Evolutionary conservation across 2,888 invertebrate species (phyloP), one percentile per base, ranked within the genome.

Genomic region (Meliscaeva auricollis): DNA sequence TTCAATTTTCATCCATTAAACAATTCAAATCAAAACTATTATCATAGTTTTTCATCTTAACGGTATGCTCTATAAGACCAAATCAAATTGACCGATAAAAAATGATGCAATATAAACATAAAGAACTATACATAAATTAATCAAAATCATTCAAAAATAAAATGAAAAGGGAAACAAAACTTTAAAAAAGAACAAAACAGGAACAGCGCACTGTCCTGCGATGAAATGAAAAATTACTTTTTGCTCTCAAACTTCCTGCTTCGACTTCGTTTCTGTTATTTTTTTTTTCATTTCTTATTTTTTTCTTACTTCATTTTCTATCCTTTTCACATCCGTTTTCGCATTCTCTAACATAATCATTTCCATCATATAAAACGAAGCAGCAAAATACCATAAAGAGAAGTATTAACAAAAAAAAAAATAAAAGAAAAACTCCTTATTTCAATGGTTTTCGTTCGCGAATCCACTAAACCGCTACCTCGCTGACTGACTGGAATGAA

Each of bases 181-280:
- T 17, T 17, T 8, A 58, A 35, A 38, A 13, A 72, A 62, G 70
- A 44, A 38, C 44, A 79, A 79, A 75, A 44, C 46, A 56, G 68
- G 50, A 68, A 73, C 52, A 56, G 22, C 44, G 56, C 26, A 26
- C 41, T 60, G 44, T 52, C 22, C 44, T 38, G 72, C 41, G 75
- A 75, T 80, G 80, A 72, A 80, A 85, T 85, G 80, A 80, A 85
- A 85, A 85, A 85, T 85, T 76, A 68, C 76, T 80, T 76, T 80
- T 75, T 35, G 30, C 68, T 48, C 52, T 38, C 46, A 32, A 58
- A 50, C 35, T 62, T 70, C 81, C 76, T 76, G 38, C 44, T 66
- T 69, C 46, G 58, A 66, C 66, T 76, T 70, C 38, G 54, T 76
- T 81, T 30, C 26, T 17, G 52, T 72, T 15, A 38, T 66, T 66